A percentile compares a stretch with the other conserved stretches of the same genome.
phyloP scores from a whole-genome alignment of 1,140 invertebrate species.

The Drosophila sulfurigaster region DNA sequence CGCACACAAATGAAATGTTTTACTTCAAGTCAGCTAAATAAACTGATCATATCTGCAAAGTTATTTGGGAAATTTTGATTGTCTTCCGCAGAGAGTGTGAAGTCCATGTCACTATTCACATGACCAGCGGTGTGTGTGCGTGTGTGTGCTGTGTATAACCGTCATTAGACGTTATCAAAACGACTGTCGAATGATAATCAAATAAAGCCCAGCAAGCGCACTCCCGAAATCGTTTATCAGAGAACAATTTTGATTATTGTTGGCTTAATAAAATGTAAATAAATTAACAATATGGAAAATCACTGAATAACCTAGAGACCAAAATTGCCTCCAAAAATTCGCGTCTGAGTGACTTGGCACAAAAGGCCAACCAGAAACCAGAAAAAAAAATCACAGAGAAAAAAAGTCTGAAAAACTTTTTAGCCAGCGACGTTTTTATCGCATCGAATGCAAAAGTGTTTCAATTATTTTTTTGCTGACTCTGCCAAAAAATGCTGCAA shows the following conservation, averaged over 20 bases:
- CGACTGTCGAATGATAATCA: constrained; percentile 45
- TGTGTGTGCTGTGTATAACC: constrained; percentile 9
- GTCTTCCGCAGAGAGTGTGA: not conserved
- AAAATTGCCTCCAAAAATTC: constrained; percentile 22
- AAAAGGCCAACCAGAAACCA: constrained; percentile 33
- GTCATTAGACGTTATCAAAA: constrained; percentile 38
- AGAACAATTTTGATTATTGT: constrained; percentile 57
- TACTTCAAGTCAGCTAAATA: not conserved
- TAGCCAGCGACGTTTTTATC: constrained; percentile 23
- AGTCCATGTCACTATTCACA: constrained; percentile 31
- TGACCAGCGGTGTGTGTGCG: constrained; percentile 50
- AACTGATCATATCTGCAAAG: constrained; percentile 1
- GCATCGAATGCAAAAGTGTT: constrained; percentile 41
- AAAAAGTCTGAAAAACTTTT: not conserved
- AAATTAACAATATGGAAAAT: constrained; percentile 68
- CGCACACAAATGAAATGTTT: not conserved
- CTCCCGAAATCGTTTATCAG: constrained; percentile 71
- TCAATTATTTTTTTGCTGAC: constrained; percentile 62
- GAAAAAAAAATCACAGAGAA: not conserved
- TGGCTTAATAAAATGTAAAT: constrained; percentile 63
- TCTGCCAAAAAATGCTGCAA: constrained; percentile 44
- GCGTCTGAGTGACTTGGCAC: constrained; percentile 57
- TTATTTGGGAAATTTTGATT: not conserved
- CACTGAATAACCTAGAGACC: constrained; percentile 48
- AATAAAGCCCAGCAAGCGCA: constrained; percentile 53